Base-by-base conservation (phyloP, 2,113 vertebrate genomes). In the Chauna torquata region DNA sequence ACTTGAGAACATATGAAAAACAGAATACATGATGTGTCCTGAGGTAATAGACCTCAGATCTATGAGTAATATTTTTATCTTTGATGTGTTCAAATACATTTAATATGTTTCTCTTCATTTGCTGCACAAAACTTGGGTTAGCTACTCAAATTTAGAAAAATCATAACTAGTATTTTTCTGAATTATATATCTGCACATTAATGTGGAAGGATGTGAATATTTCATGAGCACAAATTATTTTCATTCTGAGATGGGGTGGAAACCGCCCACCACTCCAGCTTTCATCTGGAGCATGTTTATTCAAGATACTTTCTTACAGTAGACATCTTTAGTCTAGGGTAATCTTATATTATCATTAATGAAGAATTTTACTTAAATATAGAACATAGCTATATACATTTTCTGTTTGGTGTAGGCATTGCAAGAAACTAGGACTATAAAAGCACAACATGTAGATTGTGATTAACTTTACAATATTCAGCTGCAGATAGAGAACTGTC, bases 1-100 rank as follows among this genome's bases (percentile, higher is more conserved):
- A 75, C 30, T 91, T 40, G 34, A 65, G 28, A 93, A 80, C 18
- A 57, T n/a, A 64, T 0, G 15, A 86, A 86, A 96, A 97, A n/a
- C 45, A 89, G 89, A 92, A 86, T 91, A 66, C 5, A 6, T 81
- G 70, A 97, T 83, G 47, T 93, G 27, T 86, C 93, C 88, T 86
- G 72, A 71, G 78, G 88, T 79, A 91, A 66, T 1, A 90, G 45
- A 88, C 38, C 13, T 80, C 87, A 92, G 36, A 81, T 94, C 61
- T 84, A 52, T 71, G 86, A 88, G 50, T 84, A 92, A 88, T 70
- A 59, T 13, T 76, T 95, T 88, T 45, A 45, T 71, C 92, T 97
- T 94, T 94, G 92, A 96, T 94, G 42, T 71, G 42, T 76, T 81
- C 45, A 84, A 71, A 90, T 40, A 22, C 58, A 88, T 85, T 49